phyloP scores from a whole-genome alignment of 2,888 invertebrate genomes.

The Physocephala rufipes region DNA sequence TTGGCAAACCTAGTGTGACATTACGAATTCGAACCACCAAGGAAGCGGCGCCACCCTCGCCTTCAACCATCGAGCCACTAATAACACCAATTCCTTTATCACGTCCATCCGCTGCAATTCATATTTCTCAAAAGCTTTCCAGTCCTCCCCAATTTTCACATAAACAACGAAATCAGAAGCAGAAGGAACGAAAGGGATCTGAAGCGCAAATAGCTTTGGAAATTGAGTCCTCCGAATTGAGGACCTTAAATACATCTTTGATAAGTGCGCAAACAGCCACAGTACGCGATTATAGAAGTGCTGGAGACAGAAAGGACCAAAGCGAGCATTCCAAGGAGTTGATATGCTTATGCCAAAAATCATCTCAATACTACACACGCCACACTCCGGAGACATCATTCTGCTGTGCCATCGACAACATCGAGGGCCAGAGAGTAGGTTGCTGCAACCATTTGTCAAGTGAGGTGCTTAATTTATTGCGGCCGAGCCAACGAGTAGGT shows the following conservation, averaged over 20 bases:
- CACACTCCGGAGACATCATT: conserved; percentile 66
- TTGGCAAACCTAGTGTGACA: conserved; percentile 63
- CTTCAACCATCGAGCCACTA: not conserved
- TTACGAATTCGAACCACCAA: conserved; percentile 56
- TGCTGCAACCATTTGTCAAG: conserved; percentile 77
- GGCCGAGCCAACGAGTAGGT: conserved; percentile 79
- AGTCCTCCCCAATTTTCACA: conserved; percentile 25
- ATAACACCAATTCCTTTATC: too few species aligned
- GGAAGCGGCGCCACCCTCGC: conserved; percentile 45
- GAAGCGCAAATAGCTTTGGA: conserved; percentile 32
- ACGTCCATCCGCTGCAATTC: conserved; percentile 8
- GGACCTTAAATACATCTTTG: conserved; percentile 42
- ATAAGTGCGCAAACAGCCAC: conserved; percentile 13
- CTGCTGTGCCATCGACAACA: conserved; percentile 80
- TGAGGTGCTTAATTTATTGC: conserved; percentile 70
- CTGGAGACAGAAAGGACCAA: conserved; percentile 12
- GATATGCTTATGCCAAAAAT: conserved; percentile 68
- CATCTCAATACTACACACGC: conserved; percentile 68
- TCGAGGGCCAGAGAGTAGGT: conserved; percentile 79
- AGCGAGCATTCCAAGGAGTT: conserved; percentile 42
- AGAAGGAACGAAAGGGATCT: conserved; percentile 5
- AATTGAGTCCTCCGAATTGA: conserved; percentile 38
- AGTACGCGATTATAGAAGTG: conserved; percentile 21
- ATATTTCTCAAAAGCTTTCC: not conserved
- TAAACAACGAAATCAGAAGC: conserved; percentile 32